These are phyloP conservation scores for Carpatolechia fugitivella DNA, from an alignment of 2,888 invertebrate genomes.

Conservation along the genomic window DNA sequence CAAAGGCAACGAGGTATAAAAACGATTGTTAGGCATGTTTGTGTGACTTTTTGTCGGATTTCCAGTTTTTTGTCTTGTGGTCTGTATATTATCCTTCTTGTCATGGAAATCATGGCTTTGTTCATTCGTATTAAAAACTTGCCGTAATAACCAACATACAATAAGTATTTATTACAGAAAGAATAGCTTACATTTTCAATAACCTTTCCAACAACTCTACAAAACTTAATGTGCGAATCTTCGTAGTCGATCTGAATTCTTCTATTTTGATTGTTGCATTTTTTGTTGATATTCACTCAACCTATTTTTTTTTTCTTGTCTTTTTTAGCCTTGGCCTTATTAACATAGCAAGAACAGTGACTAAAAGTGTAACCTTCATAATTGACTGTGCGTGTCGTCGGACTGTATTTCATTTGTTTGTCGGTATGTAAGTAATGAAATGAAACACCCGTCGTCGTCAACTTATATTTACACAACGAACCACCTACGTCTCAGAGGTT, in stretches of 20 bases:
- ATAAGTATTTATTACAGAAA: too few species aligned
- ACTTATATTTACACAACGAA: constrained; percentile 9
- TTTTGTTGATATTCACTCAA: constrained; percentile 3
- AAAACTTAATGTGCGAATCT: not conserved
- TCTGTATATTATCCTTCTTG: not conserved
- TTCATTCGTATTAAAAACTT: not conserved
- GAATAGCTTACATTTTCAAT: not conserved
- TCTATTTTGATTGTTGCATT: not conserved
- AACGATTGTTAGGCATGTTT: constrained; percentile 13
- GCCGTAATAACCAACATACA: too few species aligned
- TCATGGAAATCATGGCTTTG: not conserved
- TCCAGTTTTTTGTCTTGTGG: not conserved
- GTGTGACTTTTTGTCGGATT: constrained; percentile 11
- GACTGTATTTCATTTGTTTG: constrained; percentile 17
- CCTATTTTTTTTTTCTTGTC: constrained; percentile 2
- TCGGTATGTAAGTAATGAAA: constrained; percentile 21
- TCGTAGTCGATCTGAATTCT: too few species aligned
- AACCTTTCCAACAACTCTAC: not conserved
- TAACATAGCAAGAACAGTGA: constrained; percentile 3
- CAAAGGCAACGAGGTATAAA: constrained; percentile 68
- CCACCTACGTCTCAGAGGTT: constrained; percentile 4
- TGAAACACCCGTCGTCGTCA: constrained; percentile 19
- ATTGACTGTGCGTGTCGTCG: constrained; percentile 15
- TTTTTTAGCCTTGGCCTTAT: constrained; percentile 25
- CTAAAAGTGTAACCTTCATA: constrained; percentile 10